phyloP scores from a whole-genome alignment of 2,797 vertebrate species.

The Gymnopithys bicolor region DNA sequence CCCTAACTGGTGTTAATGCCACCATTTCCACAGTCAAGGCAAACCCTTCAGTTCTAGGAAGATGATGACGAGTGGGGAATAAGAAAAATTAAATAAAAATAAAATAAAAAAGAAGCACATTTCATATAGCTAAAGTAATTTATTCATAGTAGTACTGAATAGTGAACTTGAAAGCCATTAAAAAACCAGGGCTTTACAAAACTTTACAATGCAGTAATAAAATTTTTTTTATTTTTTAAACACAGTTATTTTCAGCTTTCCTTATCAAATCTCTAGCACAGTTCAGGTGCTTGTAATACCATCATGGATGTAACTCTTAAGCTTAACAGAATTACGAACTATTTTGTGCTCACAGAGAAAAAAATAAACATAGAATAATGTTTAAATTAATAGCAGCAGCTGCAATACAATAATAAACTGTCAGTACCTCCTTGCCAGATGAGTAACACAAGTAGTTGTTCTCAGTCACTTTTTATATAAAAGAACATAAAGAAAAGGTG shows the following conservation, averaged over 20 bases:
- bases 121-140: background rate
- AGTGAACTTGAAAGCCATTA: background rate
- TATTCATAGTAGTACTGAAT: background rate
- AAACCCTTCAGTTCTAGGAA: background rate
- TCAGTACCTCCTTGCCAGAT: background rate
- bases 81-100: background rate
- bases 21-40: background rate
- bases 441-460: background rate
- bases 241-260: background rate
- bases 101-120: background rate
- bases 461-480: background rate
- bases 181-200: background rate
- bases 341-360: background rate
- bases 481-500: background rate
- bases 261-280: background rate
- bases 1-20: background rate
- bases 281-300: background rate
- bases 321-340: background rate
- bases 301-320: background rate
- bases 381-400: conserved; percentile 4
- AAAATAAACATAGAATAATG: background rate
- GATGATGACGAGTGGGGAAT: background rate
- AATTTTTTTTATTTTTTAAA: background rate
- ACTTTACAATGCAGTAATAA: background rate
- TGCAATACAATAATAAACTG: conserved; percentile 2